Evolutionary conservation across 2,113 vertebrate genomes (phyloP).

Genomic region (Xenus cinereus): DNA sequence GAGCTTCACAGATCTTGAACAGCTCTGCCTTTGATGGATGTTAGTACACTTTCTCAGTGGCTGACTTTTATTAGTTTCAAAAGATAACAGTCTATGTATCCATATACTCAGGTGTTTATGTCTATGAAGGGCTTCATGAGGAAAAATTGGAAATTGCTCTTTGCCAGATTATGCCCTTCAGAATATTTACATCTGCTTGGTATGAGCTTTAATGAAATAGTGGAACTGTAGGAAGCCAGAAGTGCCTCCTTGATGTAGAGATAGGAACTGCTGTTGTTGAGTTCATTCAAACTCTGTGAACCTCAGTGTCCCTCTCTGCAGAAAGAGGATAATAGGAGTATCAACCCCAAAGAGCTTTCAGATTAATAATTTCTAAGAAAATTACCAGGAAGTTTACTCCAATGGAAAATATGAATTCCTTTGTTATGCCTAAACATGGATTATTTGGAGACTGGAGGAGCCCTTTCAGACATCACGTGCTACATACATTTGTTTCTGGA

Average conservation of each 20-base stretch:
- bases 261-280: neutral
- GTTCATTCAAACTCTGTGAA: neutral
- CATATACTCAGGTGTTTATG: neutral
- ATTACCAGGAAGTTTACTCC: neutral
- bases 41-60: slow-evolving; percentile 62
- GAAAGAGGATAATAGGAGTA: neutral
- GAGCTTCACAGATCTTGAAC: slow-evolving; percentile 33
- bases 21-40: slow-evolving; percentile 61
- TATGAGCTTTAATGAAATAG: neutral
- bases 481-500: neutral
- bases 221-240: neutral
- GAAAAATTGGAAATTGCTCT: slow-evolving; percentile 32
- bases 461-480: neutral
- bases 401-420: neutral
- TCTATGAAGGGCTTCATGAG: slow-evolving; percentile 33
- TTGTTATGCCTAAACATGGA: neutral
- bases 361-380: neutral
- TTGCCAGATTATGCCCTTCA: neutral
- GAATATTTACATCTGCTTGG: neutral
- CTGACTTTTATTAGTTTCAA: slow-evolving; percentile 72
- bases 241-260: neutral
- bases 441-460: neutral
- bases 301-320: neutral
- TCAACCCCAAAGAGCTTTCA: neutral
- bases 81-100: slow-evolving; percentile 61